Base-by-base conservation (phyloP, 2,888 invertebrate species). In the Plebejus anna region DNA sequence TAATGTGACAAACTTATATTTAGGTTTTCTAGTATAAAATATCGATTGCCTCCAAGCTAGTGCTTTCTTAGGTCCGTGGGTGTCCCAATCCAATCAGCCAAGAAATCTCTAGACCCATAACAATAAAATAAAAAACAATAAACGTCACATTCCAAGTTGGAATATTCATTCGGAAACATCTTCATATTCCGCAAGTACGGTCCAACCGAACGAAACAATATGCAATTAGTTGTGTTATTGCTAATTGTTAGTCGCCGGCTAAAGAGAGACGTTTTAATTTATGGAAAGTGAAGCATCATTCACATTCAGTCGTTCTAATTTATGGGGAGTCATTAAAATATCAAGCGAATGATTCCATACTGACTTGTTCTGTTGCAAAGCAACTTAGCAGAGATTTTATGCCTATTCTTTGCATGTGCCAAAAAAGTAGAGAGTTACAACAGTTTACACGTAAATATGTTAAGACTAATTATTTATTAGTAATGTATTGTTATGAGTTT, bases 201-300 rank as follows among this genome's bases (percentile, higher is more conserved):
- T 5, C 66, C 32, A 4, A 66, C 61, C 16, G 55, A 55, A 28
- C 82, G 76, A 81, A 83, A 90, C 90, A 91, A 90, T 89, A 78
- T 82, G 79, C 81, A 82, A 85, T 89, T 85, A 89, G 83, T 79
- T 80, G 78, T 79, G 80, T 89, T 88, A 90, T 88, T 86, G 83
- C 88, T 89, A 87, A 91, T 91, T 91, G 89, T 90, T 85, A 78
- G 79, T 76, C 75, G 7, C 61, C 76, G 78, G 42, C 72, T 47
- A 47, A 22, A 71, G 42, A 3, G 32, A 70, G 70, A 57, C 71
- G 38, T 76, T 57, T 70, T 38, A 57, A 76, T 71, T 76, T 76
- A 70, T 76, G 61, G 38, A 61, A 76, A 72, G 59, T 72, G 59
- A 73, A 76, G 42, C 75, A 9, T 51, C 16, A 71, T 71, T 42